These are phyloP conservation scores for Musca vetustissima DNA, from an alignment of 1,140 invertebrate genomes.

Conservation along the genomic window DNA sequence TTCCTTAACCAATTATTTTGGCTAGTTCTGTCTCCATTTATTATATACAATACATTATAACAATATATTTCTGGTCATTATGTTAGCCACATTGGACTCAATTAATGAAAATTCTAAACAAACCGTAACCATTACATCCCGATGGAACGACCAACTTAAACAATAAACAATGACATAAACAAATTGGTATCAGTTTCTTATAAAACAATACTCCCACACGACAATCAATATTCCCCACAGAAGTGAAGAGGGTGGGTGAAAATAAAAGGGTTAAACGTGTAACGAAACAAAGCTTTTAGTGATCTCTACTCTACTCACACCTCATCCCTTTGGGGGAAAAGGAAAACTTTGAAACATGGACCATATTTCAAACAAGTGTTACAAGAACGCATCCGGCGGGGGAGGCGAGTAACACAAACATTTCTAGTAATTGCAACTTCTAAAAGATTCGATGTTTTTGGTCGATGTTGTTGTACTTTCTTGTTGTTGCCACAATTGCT, in stretches of 20 bases:
- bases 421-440: conserved; percentile 9
- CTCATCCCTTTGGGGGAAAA: not conserved
- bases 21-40: no score
- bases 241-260: not conserved
- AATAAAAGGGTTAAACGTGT: not conserved
- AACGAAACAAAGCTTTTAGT: conserved; percentile 4
- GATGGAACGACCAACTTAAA: not conserved
- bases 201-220: not conserved
- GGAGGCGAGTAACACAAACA: not conserved
- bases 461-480: no score
- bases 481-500: no score
- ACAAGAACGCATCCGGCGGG: no score
- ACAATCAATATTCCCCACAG: not conserved
- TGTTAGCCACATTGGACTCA: not conserved
- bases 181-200: conserved; percentile 15
- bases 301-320: not conserved
- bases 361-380: not conserved
- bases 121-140: not conserved
- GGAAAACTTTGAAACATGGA: no score
- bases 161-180: conserved; percentile 19
- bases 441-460: not conserved
- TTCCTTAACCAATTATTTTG: no score
- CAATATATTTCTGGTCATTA: not conserved
- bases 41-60: not conserved
- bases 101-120: not conserved